phyloP scores from a whole-genome alignment of 1,140 invertebrate species.

The Diorhabda elongata region DNA sequence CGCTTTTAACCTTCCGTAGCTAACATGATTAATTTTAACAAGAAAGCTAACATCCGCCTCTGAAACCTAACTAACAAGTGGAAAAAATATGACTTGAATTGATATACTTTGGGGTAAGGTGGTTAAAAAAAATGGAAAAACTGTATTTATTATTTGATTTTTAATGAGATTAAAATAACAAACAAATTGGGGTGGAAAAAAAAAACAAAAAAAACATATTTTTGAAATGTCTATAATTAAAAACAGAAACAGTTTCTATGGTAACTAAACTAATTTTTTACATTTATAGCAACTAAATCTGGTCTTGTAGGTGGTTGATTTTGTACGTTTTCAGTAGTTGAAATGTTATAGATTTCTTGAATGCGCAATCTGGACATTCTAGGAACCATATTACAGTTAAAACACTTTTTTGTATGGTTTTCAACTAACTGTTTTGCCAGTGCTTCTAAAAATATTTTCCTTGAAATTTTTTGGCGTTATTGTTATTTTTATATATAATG shows the following conservation, averaged over 20 bases:
- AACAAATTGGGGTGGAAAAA: not conserved
- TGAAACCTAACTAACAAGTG: not conserved
- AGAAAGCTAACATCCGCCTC: not conserved
- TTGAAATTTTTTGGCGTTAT: not conserved
- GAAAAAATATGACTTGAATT: not conserved
- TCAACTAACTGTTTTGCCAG: too few relatives aligned
- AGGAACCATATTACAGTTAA: too few relatives aligned
- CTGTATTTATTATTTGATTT: not conserved
- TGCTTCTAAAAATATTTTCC: conserved; percentile 13
- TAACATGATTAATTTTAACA: too few relatives aligned
- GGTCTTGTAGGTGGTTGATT: conserved; percentile 6
- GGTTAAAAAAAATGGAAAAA: not conserved
- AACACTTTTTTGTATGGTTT: too few relatives aligned
- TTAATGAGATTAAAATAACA: not conserved
- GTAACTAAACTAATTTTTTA: not conserved
- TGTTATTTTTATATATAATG: conserved; percentile 11
- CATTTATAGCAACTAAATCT: not conserved
- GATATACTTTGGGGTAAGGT: not conserved
- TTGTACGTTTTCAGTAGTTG: conserved; percentile 10
- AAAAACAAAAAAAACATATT: not conserved
- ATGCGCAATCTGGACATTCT: conserved; percentile 10
- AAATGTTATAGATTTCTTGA: conserved; percentile 15
- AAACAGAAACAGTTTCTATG: conserved; percentile 1
- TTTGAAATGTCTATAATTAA: conserved; percentile 5
- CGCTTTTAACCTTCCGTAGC: too few relatives aligned